Evolutionary conservation across 1,140 invertebrate genomes (phyloP), one percentile per base, ranked within the genome.

Genomic region (Ceratina japonica): DNA sequence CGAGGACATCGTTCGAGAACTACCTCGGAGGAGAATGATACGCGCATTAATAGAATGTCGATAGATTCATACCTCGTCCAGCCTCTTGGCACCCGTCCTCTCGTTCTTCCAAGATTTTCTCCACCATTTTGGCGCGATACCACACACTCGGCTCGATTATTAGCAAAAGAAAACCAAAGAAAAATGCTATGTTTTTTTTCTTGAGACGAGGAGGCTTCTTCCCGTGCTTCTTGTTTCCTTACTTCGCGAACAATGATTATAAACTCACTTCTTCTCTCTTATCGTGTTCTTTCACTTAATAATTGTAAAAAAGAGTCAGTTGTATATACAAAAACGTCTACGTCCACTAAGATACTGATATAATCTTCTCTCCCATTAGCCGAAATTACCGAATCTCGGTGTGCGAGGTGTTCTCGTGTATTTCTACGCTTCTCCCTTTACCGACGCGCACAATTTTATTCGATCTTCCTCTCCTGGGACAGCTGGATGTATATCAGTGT

Each of bases 281-380:
- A 7, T 27, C 24, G 20, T 56, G 37, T 44, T 44, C 18, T n/a
- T n/a, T 44, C n/a, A 15, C 86, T 89, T 84, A 88, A 89, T 89
- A 91, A 90, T 90, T 87, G 88, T 92, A 92, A 91, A 92, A 92
- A 92, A 92, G 90, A 90, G 89, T 92, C 91, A 92, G 92, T 92
- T 90, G 91, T 92, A 92, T 92, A 89, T 92, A 92, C 91, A 92
- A 92, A 91, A 90, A 89, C 87, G 82, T 85, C 87, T 90, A 78
- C 63, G 90, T 83, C 77, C 81, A 87, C 89, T 88, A 89, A 83
- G 85, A 72, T 88, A 89, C 87, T 88, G 87, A 89, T 88, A 89
- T 81, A 85, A 81, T 88, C 86, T 86, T 65, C 68, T 64, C 78
- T 74, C 82, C 59, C 24, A 54, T 37, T 18, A 66, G 73, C 7